Evolutionary conservation across 2,113 vertebrate species (phyloP).

Genomic region (Sminthopsis crassicaudata): DNA sequence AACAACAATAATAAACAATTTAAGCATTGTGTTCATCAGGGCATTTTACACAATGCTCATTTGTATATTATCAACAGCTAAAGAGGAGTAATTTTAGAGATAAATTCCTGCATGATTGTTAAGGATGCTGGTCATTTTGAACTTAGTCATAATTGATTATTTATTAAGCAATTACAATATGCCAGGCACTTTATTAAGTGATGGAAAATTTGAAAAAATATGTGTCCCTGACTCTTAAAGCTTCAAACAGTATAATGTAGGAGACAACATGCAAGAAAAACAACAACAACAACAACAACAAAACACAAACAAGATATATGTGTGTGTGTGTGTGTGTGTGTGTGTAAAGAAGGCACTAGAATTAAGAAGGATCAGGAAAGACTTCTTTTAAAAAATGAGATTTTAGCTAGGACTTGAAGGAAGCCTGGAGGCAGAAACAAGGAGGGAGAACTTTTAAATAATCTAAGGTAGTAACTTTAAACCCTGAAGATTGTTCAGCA

Average conservation of each 20-base stretch:
- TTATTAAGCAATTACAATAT: background rate
- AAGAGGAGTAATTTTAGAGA: slow-evolving; percentile 6
- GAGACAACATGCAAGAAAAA: background rate
- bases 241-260: background rate
- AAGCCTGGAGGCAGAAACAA: background rate
- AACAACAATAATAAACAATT: background rate
- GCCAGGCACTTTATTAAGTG: background rate
- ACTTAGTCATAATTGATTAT: background rate
- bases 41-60: background rate
- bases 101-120: background rate
- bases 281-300: no score
- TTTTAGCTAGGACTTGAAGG: background rate
- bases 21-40: background rate
- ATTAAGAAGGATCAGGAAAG: background rate
- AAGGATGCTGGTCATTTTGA: background rate
- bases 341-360: background rate
- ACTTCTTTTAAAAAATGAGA: background rate
- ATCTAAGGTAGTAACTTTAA: background rate
- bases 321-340: no score
- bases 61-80: background rate
- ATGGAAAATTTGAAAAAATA: background rate
- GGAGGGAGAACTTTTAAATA: background rate
- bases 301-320: background rate
- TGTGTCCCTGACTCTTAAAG: background rate
- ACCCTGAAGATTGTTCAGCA: background rate